Evolutionary conservation across 2,797 vertebrate genomes (phyloP), one percentile per base, ranked within the genome.

Genomic region (Megalops cyprinoides): DNA sequence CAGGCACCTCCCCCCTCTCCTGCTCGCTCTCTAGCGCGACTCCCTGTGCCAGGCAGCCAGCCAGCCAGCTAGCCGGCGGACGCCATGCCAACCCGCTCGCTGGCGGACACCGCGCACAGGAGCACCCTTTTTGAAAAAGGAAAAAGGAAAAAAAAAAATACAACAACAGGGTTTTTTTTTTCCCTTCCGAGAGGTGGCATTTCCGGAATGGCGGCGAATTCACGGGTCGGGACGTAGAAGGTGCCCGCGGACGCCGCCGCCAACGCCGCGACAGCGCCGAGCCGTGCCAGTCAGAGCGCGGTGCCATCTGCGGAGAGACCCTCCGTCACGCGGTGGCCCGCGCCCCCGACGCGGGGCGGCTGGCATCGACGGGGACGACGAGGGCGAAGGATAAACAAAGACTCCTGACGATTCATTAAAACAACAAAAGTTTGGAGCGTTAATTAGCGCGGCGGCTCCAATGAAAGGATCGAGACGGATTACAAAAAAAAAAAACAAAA

Each of bases 281-380:
- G 15, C 14, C 5, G 62, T 46, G 28, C 76, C 56, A 62, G 76
- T 37, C 34, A 93, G 90, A 92, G 91, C 86, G 84, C 81, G 89
- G 93, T 91, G 95, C 95, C 95, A 97, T 95, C 93, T 95, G 95
- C 92, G 91, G 91, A 90, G 91, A 89, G 92, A 93, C 92, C 92
- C 87, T 87, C 80, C 85, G 81, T 86, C 51, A 56, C 69, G 82
- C 86, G 85, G 90, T 86, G 84, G 34, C 87, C 84, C 90, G 76
- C 86, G 87, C 89, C 91, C 69, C 80, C 85, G 81, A 86, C 51
- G 58, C 69, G 82, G 87, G 85, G 90, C 86, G 84, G 34, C 87
- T 85, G 90, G 76, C 86, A 87, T 89, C 91, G 90, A 91, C 87
- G 85, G 56, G 46, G 37, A 25, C 46, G 42, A 28, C 18, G 74